Conservation (phyloP, 2,113 vertebrate genomes). For the Aspiorhynchus laticeps region DNA sequence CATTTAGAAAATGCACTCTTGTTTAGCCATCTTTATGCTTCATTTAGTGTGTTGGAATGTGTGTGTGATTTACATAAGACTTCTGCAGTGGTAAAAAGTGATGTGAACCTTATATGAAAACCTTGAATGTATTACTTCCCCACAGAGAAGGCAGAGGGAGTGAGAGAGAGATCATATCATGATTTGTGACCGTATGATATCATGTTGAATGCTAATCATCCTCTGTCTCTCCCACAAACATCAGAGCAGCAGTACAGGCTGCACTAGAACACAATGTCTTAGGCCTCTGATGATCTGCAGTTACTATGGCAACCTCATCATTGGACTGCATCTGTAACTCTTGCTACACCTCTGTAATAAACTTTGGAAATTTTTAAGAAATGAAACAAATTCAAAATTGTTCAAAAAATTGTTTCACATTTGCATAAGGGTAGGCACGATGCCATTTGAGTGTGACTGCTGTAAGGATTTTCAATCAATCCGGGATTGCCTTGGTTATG, state of each 20-base stretch:
- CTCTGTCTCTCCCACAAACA: conserved; percentile 31
- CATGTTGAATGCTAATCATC: conserved; percentile 42
- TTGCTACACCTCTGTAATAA: background rate
- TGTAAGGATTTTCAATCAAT: background rate
- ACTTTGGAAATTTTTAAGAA: background rate
- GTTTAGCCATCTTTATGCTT: background rate
- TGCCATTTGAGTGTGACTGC: conserved; percentile 3
- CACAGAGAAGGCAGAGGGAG: background rate
- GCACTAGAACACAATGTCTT: conserved; percentile 28
- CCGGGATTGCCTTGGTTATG: background rate
- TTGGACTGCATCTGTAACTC: conserved; percentile 14
- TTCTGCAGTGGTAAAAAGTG: background rate
- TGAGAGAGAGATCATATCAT: conserved; percentile 24
- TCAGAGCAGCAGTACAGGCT: background rate
- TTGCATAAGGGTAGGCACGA: background rate
- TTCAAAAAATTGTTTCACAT: too few species aligned
- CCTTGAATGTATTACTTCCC: background rate
- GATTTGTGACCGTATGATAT: background rate
- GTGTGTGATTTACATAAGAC: background rate
- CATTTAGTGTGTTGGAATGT: background rate
- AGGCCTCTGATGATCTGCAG: conserved; percentile 41
- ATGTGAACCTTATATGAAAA: background rate
- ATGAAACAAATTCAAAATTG: too few species aligned
- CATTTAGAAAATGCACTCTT: background rate
- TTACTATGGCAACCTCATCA: conserved; percentile 49